A percentile compares a stretch with the other conserved stretches of the same genome.
These are phyloP conservation scores for Ophraella communa DNA, from an alignment of 2,888 invertebrate genomes.

Conservation along the genomic window DNA sequence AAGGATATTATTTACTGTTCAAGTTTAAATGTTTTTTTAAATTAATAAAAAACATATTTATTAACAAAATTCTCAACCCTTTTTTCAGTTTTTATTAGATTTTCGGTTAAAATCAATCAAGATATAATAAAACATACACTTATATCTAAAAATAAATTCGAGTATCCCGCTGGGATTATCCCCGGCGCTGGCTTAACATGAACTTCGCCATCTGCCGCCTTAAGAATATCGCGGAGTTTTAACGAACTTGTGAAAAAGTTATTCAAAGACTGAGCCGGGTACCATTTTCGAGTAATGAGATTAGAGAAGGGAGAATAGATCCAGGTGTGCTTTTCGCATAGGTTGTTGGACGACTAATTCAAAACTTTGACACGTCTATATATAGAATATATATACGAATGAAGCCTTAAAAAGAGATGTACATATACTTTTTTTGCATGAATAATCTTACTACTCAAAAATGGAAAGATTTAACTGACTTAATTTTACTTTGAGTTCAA, in stretches of 20 bases:
- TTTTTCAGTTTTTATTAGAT: no score
- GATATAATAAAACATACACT: background rate
- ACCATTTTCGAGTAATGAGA: slow-evolving; percentile 41
- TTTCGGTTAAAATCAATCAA: no score
- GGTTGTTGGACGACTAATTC: slow-evolving; percentile 24
- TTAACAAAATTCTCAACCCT: no score
- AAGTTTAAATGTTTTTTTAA: no score
- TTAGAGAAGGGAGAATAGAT: slow-evolving; percentile 38
- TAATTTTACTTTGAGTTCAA: background rate
- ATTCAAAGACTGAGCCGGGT: slow-evolving; percentile 46
- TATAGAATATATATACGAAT: slow-evolving; percentile 17
- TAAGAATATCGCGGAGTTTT: slow-evolving; percentile 45
- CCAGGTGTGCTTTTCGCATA: slow-evolving; percentile 49
- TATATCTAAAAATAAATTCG: background rate
- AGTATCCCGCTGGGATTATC: slow-evolving; percentile 1
- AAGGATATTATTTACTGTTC: no score
- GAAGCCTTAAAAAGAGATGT: slow-evolving; percentile 15
- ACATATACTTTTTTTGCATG: background rate
- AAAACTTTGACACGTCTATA: slow-evolving; percentile 19
- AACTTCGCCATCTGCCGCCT: slow-evolving; percentile 41
- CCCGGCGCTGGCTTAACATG: slow-evolving; percentile 10
- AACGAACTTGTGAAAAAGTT: slow-evolving; percentile 53
- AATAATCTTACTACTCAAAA: background rate
- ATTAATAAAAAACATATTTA: no score
- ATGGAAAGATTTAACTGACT: background rate